Evolutionary conservation across 1,140 invertebrate species (phyloP).

Genomic region (Camponotus floridanus): DNA sequence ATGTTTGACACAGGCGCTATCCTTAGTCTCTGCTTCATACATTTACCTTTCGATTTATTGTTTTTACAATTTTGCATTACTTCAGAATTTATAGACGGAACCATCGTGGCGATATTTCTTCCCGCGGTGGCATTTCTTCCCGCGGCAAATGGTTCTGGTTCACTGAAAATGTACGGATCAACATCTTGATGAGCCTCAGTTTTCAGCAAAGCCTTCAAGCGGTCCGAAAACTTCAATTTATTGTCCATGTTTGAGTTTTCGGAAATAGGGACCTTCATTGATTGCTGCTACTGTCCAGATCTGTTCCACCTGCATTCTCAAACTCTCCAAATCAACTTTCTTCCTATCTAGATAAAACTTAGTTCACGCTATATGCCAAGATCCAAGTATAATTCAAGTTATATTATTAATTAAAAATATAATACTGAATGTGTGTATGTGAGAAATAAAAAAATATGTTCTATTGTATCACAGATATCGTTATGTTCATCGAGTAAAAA

Average conservation of each 20-base stretch:
- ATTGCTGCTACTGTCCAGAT: slow-evolving; percentile 69
- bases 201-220: slow-evolving; percentile 85
- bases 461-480: slow-evolving; percentile 69
- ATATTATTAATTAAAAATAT: slow-evolving; percentile 60
- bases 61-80: slow-evolving; percentile 78
- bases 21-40: slow-evolving; percentile 80
- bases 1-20: slow-evolving; percentile 56
- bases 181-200: slow-evolving; percentile 82
- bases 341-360: slow-evolving; percentile 73
- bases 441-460: slow-evolving; percentile 67
- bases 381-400: slow-evolving; percentile 59
- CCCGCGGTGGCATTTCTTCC: slow-evolving; percentile 78
- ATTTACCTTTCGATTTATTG: slow-evolving; percentile 80
- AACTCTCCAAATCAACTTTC: slow-evolving; percentile 71
- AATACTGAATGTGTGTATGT: slow-evolving; percentile 71
- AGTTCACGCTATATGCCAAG: slow-evolving; percentile 72
- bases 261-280: slow-evolving; percentile 80
- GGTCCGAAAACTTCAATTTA: slow-evolving; percentile 86
- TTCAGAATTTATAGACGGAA: slow-evolving; percentile 76
- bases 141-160: slow-evolving; percentile 83
- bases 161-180: slow-evolving; percentile 89
- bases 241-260: slow-evolving; percentile 84
- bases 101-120: slow-evolving; percentile 77
- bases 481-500: slow-evolving; percentile 39
- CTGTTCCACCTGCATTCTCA: slow-evolving; percentile 81